Evolutionary conservation across 1,140 invertebrate species (phyloP).

Genomic region (Hypsibius dujardini): DNA sequence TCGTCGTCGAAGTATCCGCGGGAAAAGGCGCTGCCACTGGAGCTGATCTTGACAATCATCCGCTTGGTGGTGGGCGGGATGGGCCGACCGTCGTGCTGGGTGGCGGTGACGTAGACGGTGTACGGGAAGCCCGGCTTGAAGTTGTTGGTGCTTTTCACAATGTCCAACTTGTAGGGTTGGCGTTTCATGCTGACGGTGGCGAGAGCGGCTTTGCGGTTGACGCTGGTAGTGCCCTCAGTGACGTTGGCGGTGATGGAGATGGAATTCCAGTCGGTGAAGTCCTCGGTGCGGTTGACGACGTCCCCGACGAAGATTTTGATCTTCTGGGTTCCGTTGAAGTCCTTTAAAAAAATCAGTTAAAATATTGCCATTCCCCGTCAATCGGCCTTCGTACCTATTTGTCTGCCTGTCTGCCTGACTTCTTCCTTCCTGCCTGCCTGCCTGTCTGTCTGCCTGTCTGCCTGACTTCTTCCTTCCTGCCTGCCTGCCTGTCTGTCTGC

Average conservation of each 20-base stretch:
- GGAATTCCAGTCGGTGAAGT: constrained; percentile 34
- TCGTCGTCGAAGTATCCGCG: constrained; percentile 15
- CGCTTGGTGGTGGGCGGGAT: neutral
- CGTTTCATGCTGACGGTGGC: constrained; percentile 52
- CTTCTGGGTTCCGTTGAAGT: neutral
- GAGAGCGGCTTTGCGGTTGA: constrained; percentile 43
- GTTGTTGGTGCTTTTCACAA: constrained; percentile 57
- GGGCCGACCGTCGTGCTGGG: constrained; percentile 1
- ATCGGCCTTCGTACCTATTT: no score
- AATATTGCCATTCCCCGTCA: no score
- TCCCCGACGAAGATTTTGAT: neutral
- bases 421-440: no score
- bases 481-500: no score
- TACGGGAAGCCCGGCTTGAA: constrained; percentile 74
- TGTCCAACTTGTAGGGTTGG: constrained; percentile 60
- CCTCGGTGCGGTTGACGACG: constrained; percentile 23
- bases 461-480: no score
- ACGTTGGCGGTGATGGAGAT: constrained; percentile 40
- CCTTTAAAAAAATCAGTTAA: neutral
- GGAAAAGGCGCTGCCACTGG: neutral
- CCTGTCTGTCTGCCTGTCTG: no score
- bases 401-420: no score
- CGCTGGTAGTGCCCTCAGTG: constrained; percentile 44
- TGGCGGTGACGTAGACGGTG: constrained; percentile 47
- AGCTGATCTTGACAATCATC: constrained; percentile 14